Evolutionary conservation across 2,888 invertebrate genomes (phyloP), one percentile per base, ranked within the genome.

Genomic region (Zygaena filipendulae): DNA sequence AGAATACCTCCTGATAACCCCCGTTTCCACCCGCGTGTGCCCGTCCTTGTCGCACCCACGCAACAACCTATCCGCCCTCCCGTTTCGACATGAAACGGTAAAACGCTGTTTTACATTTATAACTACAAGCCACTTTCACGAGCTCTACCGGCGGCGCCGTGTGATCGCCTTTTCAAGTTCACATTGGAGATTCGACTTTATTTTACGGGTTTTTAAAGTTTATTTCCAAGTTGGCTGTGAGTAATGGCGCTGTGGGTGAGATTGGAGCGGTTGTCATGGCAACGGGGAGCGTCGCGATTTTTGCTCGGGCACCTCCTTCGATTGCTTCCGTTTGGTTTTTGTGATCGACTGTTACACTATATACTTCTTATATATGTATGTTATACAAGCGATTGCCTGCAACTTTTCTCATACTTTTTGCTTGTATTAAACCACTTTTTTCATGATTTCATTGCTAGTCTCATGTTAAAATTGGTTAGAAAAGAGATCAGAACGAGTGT

Each of bases 31-130:
- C 37, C 36, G 32, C 30, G 35, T 39, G 28, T 39, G 36, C 38
- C 27, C 35, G 35, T 33, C 43, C 36, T 33, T 45, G 49, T 38
- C 42, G 29, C 38, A 38, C 33, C 25, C 31, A 40, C 37, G 39
- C 38, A 39, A 29, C n/a, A 42, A 36, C 32, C 32, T 43, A 40
- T 48, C 40, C 31, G 33, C 46, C 45, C 39, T 53, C 58, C 49
- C 59, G 37, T 44, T 58, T 56, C 47, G 42, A 55, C 58, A 47
- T 54, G 42, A 43, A 43, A 41, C 52, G 40, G 51, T 49, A 62
- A 69, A 70, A 60, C 60, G 49, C 46, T 68, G 77, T 75, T 77
- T 77, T 77, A 80, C 79, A 80, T 79, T 79, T 79, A 79, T 77
- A 74, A 72, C 63, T 74, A 74, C 79, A 72, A 62, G 61, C 59